Evolutionary conservation across 2,113 vertebrate genomes (phyloP).

Genomic region (Setophaga kirtlandii): DNA sequence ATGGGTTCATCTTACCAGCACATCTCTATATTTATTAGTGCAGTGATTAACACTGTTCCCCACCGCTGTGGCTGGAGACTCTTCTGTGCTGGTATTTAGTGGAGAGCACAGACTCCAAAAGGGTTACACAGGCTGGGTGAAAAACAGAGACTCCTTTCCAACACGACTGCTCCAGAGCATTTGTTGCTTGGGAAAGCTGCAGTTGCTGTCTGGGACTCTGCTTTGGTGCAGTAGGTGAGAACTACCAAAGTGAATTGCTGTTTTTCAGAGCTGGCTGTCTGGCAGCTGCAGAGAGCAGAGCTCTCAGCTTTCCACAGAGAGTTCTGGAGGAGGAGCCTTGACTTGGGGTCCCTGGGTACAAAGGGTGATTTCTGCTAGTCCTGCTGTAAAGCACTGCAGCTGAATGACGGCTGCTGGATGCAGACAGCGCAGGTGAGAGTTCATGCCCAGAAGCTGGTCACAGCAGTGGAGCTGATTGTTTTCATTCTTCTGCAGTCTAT

Average conservation of each 20-base stretch:
- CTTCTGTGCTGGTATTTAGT: not conserved
- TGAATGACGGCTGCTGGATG: not conserved
- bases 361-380: constrained; percentile 79
- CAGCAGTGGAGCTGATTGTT: not conserved
- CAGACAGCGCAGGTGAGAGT: not conserved
- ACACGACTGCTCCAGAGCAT: not conserved
- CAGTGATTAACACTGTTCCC: not conserved
- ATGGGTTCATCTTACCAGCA: not conserved
- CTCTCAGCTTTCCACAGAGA: constrained; percentile 15
- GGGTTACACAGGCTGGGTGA: not conserved
- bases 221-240: not conserved
- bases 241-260: not conserved
- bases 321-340: constrained; percentile 78
- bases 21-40: not conserved
- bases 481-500: constrained; percentile 25
- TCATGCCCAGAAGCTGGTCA: not conserved
- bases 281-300: not conserved
- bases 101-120: not conserved
- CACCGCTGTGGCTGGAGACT: not conserved
- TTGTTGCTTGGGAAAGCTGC: not conserved
- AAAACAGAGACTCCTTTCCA: not conserved
- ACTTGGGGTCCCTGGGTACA: constrained; percentile 89
- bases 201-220: not conserved
- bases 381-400: not conserved
- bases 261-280: not conserved